Evolutionary conservation across 1,140 invertebrate species (phyloP).

Genomic region (Musca domestica): DNA sequence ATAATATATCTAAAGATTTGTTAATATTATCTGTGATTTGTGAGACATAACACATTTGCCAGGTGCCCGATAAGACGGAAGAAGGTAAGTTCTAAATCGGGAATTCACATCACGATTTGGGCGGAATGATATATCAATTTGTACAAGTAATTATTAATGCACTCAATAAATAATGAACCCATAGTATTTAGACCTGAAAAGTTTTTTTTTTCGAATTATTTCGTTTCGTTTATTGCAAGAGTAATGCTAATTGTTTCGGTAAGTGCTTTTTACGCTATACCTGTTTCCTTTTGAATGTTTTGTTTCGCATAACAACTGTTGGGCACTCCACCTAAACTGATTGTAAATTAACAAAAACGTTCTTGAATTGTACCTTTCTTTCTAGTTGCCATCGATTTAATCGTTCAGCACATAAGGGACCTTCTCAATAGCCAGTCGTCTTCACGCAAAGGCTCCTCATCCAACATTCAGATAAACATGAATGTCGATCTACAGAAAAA

Average conservation of each 20-base stretch:
- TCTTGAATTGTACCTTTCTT: neutral
- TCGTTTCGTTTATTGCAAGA: neutral
- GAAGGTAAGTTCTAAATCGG: too few relatives aligned
- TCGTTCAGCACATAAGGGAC: conserved; percentile 91
- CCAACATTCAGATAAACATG: conserved; percentile 43
- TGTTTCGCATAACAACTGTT: neutral
- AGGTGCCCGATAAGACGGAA: too few relatives aligned
- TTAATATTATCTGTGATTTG: neutral
- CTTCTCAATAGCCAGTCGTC: conserved; percentile 62
- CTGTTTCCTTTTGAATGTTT: neutral
- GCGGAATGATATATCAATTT: too few relatives aligned
- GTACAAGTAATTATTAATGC: too few relatives aligned
- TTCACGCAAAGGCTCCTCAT: conserved; percentile 36
- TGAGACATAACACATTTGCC: too few relatives aligned
- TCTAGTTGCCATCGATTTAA: conserved; percentile 89
- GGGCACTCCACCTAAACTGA: too few relatives aligned
- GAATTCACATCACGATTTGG: too few relatives aligned
- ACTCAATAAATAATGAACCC: too few relatives aligned
- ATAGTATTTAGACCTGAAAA: too few relatives aligned
- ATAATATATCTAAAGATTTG: neutral
- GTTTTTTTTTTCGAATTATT: neutral
- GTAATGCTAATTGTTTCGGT: neutral
- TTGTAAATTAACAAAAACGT: too few relatives aligned
- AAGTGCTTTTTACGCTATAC: conserved; percentile 5
- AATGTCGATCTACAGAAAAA: conserved; percentile 34